Base-by-base conservation (phyloP, 2,113 vertebrate species). In the Mirounga angustirostris region DNA sequence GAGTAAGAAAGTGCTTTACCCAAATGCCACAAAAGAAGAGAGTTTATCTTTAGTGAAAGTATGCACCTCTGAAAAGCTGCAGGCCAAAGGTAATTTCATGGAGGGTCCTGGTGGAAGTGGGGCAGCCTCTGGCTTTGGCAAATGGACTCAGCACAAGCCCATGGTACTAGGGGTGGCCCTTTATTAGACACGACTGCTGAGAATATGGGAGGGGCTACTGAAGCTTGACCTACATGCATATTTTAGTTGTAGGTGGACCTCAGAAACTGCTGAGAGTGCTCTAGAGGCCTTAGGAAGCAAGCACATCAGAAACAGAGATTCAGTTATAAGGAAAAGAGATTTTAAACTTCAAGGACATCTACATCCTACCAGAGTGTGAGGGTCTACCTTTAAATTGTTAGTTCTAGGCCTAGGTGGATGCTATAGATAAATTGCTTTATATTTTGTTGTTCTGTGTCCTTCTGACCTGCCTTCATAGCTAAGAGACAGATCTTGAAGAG, bases 161-260 rank as follows among this genome's bases (percentile, higher is more conserved):
- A 7, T 4, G 4, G 56, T 4, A 21, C 3, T 4, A 7, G 4
- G 26, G 7, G 6, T 43, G 9, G 5, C 3, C 5, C 4, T 43
- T 71, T n/a, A 16, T 21, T 12, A 74, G 21, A 11, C 33, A 33
- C 15, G 15, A 8, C 36, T 65, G 3, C 82, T n/a, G 11, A 16
- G 30, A 76, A 4, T n/a, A 14, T 16, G 3, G 3, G 73, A 14
- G 10, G 14, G 18, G 18, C 18, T 50, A 7, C 12, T 65, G 36
- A 26, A 16, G 12, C 11, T 19, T 40, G 16, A 18, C 5, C 61
- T 69, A 36, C 1, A 0, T 7, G 24, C 6, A 33, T 24, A 5
- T 43, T 22, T 30, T 12, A 21, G 54, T 30, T 61, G 18, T 30
- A 63, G 5, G 0, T 52, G 16, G 36, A 52, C 18, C 56, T 81